A percentile compares a stretch with the other conserved stretches of the same genome.
phyloP scores from a whole-genome alignment of 2,797 vertebrate species.

The Antennarius maculatus region DNA sequence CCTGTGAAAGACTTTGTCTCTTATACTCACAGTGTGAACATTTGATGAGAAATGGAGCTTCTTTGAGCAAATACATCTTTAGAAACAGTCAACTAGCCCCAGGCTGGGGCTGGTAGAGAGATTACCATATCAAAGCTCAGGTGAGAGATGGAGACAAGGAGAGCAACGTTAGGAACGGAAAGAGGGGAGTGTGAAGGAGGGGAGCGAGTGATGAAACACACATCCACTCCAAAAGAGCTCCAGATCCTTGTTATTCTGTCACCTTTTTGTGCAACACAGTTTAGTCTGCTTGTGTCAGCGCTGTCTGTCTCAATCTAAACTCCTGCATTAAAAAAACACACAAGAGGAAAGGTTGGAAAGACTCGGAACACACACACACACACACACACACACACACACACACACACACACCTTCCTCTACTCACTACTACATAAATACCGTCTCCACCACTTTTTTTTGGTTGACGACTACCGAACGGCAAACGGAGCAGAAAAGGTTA shows the following conservation, averaged over 20 bases:
- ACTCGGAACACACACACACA: slow-evolving; percentile 46
- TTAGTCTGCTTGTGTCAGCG: slow-evolving; percentile 72
- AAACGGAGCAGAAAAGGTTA: slow-evolving; percentile 48
- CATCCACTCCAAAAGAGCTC: slow-evolving; percentile 63
- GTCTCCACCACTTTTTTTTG: slow-evolving; percentile 43
- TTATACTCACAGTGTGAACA: slow-evolving; percentile 68
- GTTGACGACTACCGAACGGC: slow-evolving; percentile 53
- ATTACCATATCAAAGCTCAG: slow-evolving; percentile 84
- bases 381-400: slow-evolving; percentile 51
- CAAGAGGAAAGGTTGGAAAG: slow-evolving; percentile 52
- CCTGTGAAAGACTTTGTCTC: slow-evolving; percentile 65
- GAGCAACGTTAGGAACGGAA: slow-evolving; percentile 38
- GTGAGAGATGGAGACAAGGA: slow-evolving; percentile 68
- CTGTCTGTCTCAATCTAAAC: slow-evolving; percentile 76
- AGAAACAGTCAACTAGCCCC: slow-evolving; percentile 75
- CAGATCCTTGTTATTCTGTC: slow-evolving; percentile 67
- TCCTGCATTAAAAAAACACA: slow-evolving; percentile 56
- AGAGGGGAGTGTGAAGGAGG: slow-evolving; percentile 20
- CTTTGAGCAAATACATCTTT: slow-evolving; percentile 78
- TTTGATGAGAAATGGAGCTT: slow-evolving; percentile 78
- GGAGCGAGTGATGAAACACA: slow-evolving; percentile 59
- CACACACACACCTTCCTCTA: slow-evolving; percentile 58
- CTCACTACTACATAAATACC: slow-evolving; percentile 46
- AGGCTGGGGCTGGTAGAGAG: slow-evolving; percentile 67
- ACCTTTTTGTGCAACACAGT: slow-evolving; percentile 65